phyloP scores from a whole-genome alignment of 2,797 vertebrate genomes.

The Sternotherus odoratus region DNA sequence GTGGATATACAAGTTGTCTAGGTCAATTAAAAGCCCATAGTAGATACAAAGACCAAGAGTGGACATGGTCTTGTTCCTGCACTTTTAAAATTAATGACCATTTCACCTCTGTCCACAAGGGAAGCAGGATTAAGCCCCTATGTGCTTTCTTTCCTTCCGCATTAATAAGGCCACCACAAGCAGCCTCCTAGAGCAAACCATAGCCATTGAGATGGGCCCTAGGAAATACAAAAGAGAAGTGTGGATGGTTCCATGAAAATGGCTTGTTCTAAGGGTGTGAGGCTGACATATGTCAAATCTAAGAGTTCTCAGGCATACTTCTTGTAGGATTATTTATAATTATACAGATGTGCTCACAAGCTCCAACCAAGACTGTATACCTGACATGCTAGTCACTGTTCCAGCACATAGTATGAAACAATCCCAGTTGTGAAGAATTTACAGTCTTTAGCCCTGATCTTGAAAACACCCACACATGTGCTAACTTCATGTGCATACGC shows the following conservation, averaged over 20 bases:
- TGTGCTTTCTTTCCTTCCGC: neutral
- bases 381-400: neutral
- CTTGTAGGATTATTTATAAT: neutral
- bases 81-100: neutral
- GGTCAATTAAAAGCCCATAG: neutral
- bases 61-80: neutral
- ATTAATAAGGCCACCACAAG: neutral
- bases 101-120: neutral
- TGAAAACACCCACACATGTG: neutral
- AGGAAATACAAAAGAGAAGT: neutral
- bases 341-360: neutral
- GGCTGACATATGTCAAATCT: neutral
- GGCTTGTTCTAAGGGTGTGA: neutral
- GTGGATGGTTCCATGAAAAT: neutral
- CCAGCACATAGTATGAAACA: neutral
- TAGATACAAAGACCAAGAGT: neutral
- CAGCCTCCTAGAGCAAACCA: neutral
- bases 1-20: neutral
- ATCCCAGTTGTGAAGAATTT: neutral
- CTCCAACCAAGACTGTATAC: neutral
- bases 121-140: neutral
- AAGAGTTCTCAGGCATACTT: neutral
- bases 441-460: neutral
- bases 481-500: neutral
- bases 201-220: neutral